These are phyloP conservation scores for Ophioderma brevispina DNA, from an alignment of 35 echinoderm and acorn worm species.

Conservation along the genomic window DNA sequence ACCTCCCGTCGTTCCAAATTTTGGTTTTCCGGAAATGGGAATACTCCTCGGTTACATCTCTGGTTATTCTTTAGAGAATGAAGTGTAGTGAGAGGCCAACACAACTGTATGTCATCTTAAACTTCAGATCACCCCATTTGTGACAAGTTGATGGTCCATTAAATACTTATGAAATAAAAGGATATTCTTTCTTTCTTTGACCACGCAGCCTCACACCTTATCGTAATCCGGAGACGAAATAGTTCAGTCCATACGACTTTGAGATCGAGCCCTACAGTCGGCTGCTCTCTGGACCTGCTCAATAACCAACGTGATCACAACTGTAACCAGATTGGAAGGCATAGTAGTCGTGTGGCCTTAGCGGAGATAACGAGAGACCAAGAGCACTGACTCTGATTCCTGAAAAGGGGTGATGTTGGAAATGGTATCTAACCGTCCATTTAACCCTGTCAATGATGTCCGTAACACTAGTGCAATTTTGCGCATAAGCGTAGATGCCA, in stretches of 20 bases:
- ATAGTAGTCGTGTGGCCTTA: conserved; percentile 66
- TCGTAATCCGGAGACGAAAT: background rate
- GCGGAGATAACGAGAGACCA: conserved; percentile 59
- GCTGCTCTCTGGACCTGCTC: conserved; percentile 80
- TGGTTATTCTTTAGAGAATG: no score
- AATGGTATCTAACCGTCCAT: no score
- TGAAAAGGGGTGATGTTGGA: conserved; percentile 77
- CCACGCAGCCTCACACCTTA: background rate
- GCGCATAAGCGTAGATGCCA: background rate
- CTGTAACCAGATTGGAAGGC: conserved; percentile 71
- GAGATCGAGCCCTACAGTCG: conserved; percentile 87
- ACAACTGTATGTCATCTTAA: no score
- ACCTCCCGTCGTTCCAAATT: no score
- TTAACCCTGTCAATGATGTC: no score
- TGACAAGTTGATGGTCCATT: no score
- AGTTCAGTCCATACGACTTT: conserved; percentile 74
- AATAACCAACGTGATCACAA: conserved; percentile 74
- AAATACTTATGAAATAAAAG: no score
- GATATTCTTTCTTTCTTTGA: no score
- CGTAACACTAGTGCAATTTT: background rate
- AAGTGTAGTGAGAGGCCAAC: no score
- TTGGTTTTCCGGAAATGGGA: no score
- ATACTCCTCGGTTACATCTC: no score
- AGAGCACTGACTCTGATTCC: conserved; percentile 73
- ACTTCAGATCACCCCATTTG: no score